Conservation (phyloP, 2,113 vertebrate genomes). For the Delphinus delphis region DNA sequence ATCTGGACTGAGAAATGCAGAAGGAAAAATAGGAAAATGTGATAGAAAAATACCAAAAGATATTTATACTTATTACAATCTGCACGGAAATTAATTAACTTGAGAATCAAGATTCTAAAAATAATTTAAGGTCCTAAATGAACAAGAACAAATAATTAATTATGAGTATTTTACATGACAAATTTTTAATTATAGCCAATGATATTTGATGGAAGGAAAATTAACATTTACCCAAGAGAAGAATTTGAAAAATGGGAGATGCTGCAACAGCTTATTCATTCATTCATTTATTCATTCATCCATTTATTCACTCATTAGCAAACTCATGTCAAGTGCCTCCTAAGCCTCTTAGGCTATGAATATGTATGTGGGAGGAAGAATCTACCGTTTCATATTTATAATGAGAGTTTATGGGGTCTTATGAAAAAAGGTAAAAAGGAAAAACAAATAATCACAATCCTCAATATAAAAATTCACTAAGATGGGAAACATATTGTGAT, state of each 20-base stretch:
- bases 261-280: neutral
- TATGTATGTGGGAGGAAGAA: neutral
- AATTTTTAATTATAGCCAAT: neutral
- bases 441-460: neutral
- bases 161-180: slow-evolving; percentile 26
- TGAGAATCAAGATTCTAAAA: slow-evolving; percentile 35
- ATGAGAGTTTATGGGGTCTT: neutral
- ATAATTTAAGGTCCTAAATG: slow-evolving; percentile 16
- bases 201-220: neutral
- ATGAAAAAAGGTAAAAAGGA: neutral
- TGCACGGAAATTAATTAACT: neutral
- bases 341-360: neutral
- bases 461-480: neutral
- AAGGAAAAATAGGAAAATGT: neutral
- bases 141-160: slow-evolving; percentile 11
- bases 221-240: slow-evolving; percentile 1
- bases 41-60: neutral
- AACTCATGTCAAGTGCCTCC: neutral
- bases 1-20: neutral
- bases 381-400: neutral
- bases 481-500: neutral
- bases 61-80: neutral
- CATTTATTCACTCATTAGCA: neutral
- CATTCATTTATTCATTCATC: neutral
- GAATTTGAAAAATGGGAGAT: neutral